phyloP scores from a whole-genome alignment of 2,113 vertebrate species.

The Cacatua alba region DNA sequence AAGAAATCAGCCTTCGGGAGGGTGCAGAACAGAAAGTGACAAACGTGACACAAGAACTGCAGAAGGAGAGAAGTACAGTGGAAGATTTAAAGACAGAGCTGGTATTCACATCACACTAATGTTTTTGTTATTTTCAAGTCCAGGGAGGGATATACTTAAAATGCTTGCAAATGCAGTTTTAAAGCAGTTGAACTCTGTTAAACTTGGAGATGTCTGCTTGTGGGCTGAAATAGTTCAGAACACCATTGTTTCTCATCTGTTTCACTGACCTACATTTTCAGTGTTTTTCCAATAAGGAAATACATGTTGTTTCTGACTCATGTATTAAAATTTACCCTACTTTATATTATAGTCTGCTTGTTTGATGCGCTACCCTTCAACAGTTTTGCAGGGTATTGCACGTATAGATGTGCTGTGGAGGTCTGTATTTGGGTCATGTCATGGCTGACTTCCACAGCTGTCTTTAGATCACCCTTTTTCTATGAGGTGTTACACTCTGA shows the following conservation, averaged over 20 bases:
- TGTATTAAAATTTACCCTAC: not conserved
- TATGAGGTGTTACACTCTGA: not conserved
- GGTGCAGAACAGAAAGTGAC: conserved; percentile 83
- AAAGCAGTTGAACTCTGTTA: not conserved
- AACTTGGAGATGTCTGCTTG: not conserved
- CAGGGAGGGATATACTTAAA: not conserved
- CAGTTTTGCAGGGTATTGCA: not conserved
- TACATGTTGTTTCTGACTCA: not conserved
- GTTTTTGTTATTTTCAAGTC: not conserved
- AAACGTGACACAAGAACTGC: conserved; percentile 84
- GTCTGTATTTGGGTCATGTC: not conserved
- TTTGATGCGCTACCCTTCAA: not conserved
- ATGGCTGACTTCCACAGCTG: not conserved
- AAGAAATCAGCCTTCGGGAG: conserved; percentile 90
- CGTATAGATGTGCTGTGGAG: not conserved
- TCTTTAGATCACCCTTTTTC: not conserved
- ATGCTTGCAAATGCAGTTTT: not conserved
- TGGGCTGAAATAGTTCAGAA: not conserved
- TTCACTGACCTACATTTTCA: not conserved
- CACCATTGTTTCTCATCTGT: not conserved
- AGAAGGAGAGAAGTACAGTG: conserved; percentile 79
- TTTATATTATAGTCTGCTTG: not conserved
- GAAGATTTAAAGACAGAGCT: conserved; percentile 90
- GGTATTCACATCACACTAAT: conserved; percentile 75
- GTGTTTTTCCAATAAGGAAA: not conserved